Conservation (phyloP, 2,113 vertebrate species). For the Gnathonemus longibarbis region DNA sequence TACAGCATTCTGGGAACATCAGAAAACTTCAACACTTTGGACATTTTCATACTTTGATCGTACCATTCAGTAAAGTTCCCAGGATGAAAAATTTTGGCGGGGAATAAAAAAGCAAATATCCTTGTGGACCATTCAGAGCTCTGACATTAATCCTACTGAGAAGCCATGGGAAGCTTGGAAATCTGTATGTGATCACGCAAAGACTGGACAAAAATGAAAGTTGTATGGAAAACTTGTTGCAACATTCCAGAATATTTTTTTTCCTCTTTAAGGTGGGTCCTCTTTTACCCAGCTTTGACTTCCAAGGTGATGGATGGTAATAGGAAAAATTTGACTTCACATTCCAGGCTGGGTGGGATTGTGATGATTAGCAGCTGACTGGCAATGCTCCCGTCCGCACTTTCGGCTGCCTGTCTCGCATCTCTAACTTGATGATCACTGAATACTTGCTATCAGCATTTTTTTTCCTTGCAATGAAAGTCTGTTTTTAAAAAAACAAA, state of each 20-base stretch:
- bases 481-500: not conserved
- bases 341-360: not conserved
- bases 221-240: not conserved
- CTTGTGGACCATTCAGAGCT: not conserved
- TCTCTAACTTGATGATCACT: not conserved
- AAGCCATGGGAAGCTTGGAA: not conserved
- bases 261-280: not conserved
- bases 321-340: not conserved
- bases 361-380: not conserved
- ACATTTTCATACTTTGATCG: not conserved
- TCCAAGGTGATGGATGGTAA: not conserved
- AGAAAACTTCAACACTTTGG: not conserved
- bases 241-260: not conserved
- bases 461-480: not conserved
- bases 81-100: not conserved
- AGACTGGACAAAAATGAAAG: not conserved
- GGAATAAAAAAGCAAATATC: not conserved
- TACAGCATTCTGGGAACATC: not conserved
- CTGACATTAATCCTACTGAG: not conserved
- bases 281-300: not conserved
- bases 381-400: not conserved
- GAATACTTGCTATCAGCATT: not conserved
- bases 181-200: not conserved
- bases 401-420: not conserved
- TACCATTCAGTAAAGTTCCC: not conserved